These are phyloP conservation scores for Chymomyza costata DNA, from an alignment of 1,140 invertebrate genomes.

Conservation along the genomic window DNA sequence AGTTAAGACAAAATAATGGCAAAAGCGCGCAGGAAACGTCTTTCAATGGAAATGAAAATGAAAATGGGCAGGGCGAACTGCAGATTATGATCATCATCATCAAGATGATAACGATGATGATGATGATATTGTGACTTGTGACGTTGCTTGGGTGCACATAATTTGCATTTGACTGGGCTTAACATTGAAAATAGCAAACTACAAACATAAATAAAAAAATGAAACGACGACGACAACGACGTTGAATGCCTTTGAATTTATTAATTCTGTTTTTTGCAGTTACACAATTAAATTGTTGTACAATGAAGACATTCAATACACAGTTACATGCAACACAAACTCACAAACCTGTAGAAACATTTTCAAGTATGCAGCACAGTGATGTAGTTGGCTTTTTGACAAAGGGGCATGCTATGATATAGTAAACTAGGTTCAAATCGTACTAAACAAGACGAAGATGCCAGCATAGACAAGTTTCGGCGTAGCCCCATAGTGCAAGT, in stretches of 20 bases:
- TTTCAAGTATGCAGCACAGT: too few species aligned
- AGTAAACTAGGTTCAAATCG: too few species aligned
- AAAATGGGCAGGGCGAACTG: conserved; percentile 45
- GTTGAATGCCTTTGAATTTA: conserved; percentile 53
- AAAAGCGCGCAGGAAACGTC: conserved; percentile 52
- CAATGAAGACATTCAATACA: conserved; percentile 22
- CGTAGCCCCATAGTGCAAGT: too few species aligned
- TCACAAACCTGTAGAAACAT: too few species aligned
- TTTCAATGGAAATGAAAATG: conserved; percentile 67
- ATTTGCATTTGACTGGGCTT: conserved; percentile 33
- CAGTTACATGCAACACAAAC: too few species aligned
- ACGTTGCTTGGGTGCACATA: conserved; percentile 2
- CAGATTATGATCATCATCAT: too few species aligned
- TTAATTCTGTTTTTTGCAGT: conserved; percentile 47
- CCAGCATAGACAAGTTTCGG: too few species aligned
- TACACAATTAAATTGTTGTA: conserved; percentile 57
- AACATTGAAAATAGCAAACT: conserved; percentile 64
- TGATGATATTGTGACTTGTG: conserved; percentile 10
- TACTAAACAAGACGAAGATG: too few species aligned
- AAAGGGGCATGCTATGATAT: too few species aligned
- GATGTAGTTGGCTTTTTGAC: too few species aligned
- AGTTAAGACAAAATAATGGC: conserved; percentile 4
- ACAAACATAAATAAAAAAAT: conserved; percentile 5
- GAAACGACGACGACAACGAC: conserved; percentile 3
- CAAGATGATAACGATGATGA: too few species aligned